Percentiles rank a stretch among this genome's conserved stretches.
Evolutionary conservation across 1,140 invertebrate species (phyloP).

Genomic region (Euwallacea similis): DNA sequence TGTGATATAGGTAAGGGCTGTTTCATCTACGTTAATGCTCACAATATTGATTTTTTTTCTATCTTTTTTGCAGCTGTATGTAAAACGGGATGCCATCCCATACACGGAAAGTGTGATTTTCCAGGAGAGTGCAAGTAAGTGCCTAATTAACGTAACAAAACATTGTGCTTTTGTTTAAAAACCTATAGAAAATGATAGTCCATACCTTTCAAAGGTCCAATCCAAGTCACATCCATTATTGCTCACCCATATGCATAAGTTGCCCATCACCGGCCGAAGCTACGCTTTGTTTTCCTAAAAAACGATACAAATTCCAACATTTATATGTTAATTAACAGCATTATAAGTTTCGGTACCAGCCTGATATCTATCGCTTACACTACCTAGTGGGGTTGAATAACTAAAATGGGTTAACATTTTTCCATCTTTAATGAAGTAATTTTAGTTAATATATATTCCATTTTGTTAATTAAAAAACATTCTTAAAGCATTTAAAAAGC

Average conservation of each 20-base stretch:
- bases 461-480: constrained; percentile 16
- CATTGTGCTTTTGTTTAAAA: too few species aligned
- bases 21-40: not conserved
- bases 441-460: constrained; percentile 6
- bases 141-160: not conserved
- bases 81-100: constrained; percentile 84
- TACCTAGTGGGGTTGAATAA: too few species aligned
- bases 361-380: too few species aligned
- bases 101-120: constrained; percentile 83
- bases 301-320: too few species aligned
- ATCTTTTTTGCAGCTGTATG: constrained; percentile 73
- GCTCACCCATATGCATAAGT: too few species aligned
- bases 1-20: constrained; percentile 78
- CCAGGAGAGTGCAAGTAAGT: constrained; percentile 89
- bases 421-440: constrained; percentile 15
- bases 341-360: too few species aligned
- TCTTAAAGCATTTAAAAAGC: too few species aligned
- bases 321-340: too few species aligned
- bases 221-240: too few species aligned
- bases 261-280: not conserved
- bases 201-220: too few species aligned
- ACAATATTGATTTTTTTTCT: not conserved
- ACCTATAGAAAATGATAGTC: too few species aligned
- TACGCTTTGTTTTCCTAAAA: not conserved
- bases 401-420: too few species aligned